Evolutionary conservation across 1,140 invertebrate species (phyloP), one percentile per base, ranked within the genome.

Genomic region (Neodiprion lecontei): DNA sequence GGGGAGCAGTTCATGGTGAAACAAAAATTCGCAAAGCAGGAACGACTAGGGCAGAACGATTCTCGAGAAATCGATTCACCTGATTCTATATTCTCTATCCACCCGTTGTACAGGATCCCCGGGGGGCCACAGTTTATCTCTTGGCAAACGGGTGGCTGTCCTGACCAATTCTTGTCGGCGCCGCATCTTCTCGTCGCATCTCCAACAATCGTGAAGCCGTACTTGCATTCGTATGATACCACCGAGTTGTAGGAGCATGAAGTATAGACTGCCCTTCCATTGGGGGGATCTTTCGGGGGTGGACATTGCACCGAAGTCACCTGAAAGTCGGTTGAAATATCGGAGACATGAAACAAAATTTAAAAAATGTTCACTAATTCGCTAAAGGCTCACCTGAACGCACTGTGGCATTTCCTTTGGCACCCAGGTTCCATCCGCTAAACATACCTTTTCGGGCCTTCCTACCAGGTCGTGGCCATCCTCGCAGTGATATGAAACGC

Each of bases 91-190:
- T 97, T 97, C 86, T 99, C 96, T 73, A 99, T 91, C 94, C 97
- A 99, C 9, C 98, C 98, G 84, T 99, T 99, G 90, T 95, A 96
- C 1, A 99, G 89, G 23, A 93, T 91, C 7, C 96, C 96, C 0
- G 97, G 96, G 79, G 94, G 92, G 1, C 96, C 96, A 86, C 98
- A 99, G 88, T 98, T 96, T 81, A 99, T 98, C 89, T 98, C 98
- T 92, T 97, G 95, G 86, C 98, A 99, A 48, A 90, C 88, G 1
- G 97, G 96, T 78, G 95, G 91, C 12, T 91, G 90, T 48, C 96
- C 97, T 14, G 95, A 94, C 98, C 98, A 99, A 84, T 94, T 93
- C 84, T 94, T 94, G 87, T 98, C 96, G 3, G 96, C 94, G 3
- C 94, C 94, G 87, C 98, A 99, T 67, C 94, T 91, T 82, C 97